Evolutionary conservation across 2,797 vertebrate species (phyloP).

Genomic region (Falco cherrug): DNA sequence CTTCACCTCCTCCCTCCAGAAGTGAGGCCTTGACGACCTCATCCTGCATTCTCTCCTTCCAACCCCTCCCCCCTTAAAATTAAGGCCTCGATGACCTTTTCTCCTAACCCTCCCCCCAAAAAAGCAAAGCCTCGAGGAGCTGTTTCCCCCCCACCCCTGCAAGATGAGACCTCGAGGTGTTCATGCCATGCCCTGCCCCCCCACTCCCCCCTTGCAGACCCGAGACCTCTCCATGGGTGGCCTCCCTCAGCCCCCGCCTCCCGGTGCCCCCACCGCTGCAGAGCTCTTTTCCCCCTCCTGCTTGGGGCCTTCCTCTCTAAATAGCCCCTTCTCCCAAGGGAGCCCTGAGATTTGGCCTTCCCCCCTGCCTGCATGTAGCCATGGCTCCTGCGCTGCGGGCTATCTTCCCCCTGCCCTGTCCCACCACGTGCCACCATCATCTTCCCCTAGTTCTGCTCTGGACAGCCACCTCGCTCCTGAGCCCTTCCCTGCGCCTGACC

Average conservation of each 20-base stretch:
- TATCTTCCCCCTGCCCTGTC: no score
- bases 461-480: not conserved
- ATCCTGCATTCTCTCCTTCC: not conserved
- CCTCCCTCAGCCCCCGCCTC: rapidly evolving
- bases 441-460: not conserved
- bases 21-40: not conserved
- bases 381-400: not conserved
- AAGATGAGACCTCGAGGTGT: not conserved
- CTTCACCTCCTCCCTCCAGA: no score
- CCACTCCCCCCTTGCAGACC: no score
- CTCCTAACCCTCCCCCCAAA: no score
- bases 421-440: not conserved
- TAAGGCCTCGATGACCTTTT: not conserved
- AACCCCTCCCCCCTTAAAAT: rapidly evolving
- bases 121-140: not conserved
- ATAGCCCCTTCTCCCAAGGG: no score
- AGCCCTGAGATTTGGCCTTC: not conserved
- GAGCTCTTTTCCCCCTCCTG: not conserved
- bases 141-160: not conserved
- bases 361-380: not conserved
- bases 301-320: no score
- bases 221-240: no score
- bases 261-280: no score
- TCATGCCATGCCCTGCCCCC: not conserved
- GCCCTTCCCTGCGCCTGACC: not conserved